A percentile compares a stretch with the other conserved stretches of the same genome.
Evolutionary conservation across 2,113 vertebrate genomes (phyloP).

Genomic region (Callipepla squamata): DNA sequence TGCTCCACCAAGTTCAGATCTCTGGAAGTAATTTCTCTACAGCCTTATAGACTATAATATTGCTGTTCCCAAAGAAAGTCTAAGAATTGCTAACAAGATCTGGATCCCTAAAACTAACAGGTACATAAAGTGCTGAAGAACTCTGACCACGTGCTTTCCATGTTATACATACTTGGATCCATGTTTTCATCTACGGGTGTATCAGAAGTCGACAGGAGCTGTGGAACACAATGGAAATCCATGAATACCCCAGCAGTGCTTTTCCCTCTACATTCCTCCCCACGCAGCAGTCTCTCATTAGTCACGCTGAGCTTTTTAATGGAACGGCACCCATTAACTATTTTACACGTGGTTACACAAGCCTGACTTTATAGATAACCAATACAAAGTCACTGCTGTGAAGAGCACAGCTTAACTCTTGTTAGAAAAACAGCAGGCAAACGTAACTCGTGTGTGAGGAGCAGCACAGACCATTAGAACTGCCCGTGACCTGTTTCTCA

Average conservation of each 20-base stretch:
- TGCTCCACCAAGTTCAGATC: neutral
- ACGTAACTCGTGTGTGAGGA: neutral
- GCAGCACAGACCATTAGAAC: neutral
- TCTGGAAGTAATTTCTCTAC: neutral
- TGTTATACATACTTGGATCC: constrained; percentile 87
- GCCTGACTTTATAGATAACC: neutral
- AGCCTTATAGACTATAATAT: neutral
- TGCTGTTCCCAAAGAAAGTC: neutral
- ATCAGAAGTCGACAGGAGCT: constrained; percentile 93
- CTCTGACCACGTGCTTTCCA: neutral
- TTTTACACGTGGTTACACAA: neutral
- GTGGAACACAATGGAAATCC: constrained; percentile 5
- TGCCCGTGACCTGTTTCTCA: neutral
- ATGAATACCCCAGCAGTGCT: neutral
- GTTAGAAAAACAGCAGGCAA: rapidly evolving
- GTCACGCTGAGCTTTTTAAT: neutral
- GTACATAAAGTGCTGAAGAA: neutral
- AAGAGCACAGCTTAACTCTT: neutral
- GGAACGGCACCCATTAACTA: neutral
- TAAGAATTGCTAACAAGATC: neutral
- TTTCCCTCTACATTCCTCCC: neutral
- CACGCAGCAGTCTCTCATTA: neutral
- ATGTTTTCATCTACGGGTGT: constrained; percentile 85
- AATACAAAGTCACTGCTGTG: neutral
- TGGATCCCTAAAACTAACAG: no score